These are phyloP conservation scores for Romanogobio albipinnatus DNA, from an alignment of 2,113 vertebrate species.

Conservation along the genomic window DNA sequence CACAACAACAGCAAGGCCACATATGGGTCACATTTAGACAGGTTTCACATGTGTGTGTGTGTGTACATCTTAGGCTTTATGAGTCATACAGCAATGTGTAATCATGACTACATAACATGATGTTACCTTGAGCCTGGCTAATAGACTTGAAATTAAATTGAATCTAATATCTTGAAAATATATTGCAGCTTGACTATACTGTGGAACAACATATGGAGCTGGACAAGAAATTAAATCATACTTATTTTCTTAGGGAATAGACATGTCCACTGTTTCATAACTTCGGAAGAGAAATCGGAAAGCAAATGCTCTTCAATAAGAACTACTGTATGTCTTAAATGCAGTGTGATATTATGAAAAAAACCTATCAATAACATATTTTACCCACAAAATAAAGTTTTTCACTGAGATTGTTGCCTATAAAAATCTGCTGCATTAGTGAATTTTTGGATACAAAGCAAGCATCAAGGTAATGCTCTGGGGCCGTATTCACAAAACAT, in stretches of 20 bases:
- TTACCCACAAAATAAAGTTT: no score
- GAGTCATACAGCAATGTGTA: not conserved
- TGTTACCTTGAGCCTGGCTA: slow-evolving; percentile 3
- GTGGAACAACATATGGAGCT: not conserved
- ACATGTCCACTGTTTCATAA: not conserved
- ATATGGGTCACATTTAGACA: not conserved
- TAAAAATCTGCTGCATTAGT: not conserved
- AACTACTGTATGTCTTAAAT: not conserved
- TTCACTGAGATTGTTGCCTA: not conserved
- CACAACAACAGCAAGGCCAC: not conserved
- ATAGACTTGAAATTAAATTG: not conserved
- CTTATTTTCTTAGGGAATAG: no score
- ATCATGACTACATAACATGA: not conserved
- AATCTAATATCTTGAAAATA: not conserved
- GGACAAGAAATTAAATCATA: not conserved
- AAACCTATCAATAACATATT: no score
- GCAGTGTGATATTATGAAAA: no score
- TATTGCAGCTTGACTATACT: not conserved
- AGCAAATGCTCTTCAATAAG: not conserved
- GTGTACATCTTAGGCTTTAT: not conserved
- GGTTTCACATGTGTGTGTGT: not conserved
- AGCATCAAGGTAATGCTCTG: not conserved
- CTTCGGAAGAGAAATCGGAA: not conserved
- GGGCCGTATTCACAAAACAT: no score
- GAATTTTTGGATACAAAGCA: not conserved